Evolutionary conservation across 2,113 vertebrate species (phyloP).

Genomic region (Dipodomys spectabilis): DNA sequence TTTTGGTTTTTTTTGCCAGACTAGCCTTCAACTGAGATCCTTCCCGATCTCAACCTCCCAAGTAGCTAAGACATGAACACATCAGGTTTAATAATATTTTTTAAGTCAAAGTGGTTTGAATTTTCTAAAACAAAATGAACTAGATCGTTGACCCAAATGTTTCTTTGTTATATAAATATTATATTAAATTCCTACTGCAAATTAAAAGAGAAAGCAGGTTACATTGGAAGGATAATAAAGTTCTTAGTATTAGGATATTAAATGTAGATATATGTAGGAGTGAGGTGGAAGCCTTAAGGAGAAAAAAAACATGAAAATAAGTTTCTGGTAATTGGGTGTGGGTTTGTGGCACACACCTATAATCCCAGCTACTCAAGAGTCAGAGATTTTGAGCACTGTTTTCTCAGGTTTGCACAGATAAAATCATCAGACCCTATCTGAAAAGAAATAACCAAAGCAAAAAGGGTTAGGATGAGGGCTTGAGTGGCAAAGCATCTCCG

Average conservation of each 20-base stretch:
- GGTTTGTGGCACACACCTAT: too few relatives aligned
- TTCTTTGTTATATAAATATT: constrained; percentile 20
- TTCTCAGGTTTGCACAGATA: too few relatives aligned
- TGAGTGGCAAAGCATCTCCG: too few relatives aligned
- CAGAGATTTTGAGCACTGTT: too few relatives aligned
- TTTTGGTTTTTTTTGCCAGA: too few relatives aligned
- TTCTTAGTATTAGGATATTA: background rate
- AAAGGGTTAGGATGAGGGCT: too few relatives aligned
- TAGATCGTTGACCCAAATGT: background rate
- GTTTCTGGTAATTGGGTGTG: background rate
- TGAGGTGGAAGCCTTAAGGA: background rate
- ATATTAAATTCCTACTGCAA: constrained; percentile 23
- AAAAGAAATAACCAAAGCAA: too few relatives aligned
- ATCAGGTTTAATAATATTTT: background rate
- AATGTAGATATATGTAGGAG: background rate
- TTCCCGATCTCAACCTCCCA: too few relatives aligned
- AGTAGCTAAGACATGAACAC: too few relatives aligned
- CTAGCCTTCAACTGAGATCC: too few relatives aligned
- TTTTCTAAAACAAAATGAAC: constrained; percentile 26
- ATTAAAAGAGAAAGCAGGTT: background rate
- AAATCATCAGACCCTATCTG: too few relatives aligned
- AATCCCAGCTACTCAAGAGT: too few relatives aligned
- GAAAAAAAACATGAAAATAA: background rate
- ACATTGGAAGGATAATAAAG: background rate
- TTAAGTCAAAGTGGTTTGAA: background rate